Base-by-base conservation (phyloP, 2,113 vertebrate species). In the Myotis yumanensis region DNA sequence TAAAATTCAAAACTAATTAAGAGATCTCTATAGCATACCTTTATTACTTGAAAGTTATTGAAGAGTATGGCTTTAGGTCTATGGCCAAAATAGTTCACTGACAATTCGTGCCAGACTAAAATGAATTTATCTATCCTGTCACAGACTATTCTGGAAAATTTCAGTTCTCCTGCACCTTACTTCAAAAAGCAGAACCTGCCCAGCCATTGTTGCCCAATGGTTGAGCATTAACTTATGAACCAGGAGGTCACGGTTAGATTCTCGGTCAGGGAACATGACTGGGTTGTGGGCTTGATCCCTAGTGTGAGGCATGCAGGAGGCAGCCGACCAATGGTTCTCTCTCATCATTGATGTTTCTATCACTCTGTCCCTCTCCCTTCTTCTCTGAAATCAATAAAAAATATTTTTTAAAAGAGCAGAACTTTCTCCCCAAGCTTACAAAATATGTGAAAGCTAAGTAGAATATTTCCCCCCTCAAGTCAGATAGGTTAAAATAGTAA, bases 1-100 rank as follows among this genome's bases (percentile, higher is more conserved):
- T 17, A 92, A 88, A 91, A 75, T 43, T 92, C 25, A 64, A 48
- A 85, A 90, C 28, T 51, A 62, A 68, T 89, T 72, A 76, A 88
- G 7, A 85, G 6, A 37, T 18, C 35, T 22, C 16, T 79, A 11
- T n/a, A 48, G 17, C 23, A 57, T 71, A 51, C 5, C 7, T 86
- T 84, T 80, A 59, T 71, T 72, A 84, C 22, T 76, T 35, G 57
- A 86, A 16, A 64, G 30, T 43, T 3, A 72, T 54, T 48, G 8
- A 83, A n/a, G 40, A 59, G 4, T 59, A 8, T 84, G 11, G n/a
- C 32, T 57, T 79, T 30, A 7, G 46, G 48, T 52, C 22, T 79
- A 2, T 73, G 25, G 62, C 18, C 11, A 23, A 68, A 93, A 86
- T 69, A 83, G 30, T 20, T 83, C 43, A 89, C 9, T 46, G 18